These are phyloP conservation scores for Aspidapion aeneum DNA, from an alignment of 2,888 invertebrate species.

Conservation along the genomic window DNA sequence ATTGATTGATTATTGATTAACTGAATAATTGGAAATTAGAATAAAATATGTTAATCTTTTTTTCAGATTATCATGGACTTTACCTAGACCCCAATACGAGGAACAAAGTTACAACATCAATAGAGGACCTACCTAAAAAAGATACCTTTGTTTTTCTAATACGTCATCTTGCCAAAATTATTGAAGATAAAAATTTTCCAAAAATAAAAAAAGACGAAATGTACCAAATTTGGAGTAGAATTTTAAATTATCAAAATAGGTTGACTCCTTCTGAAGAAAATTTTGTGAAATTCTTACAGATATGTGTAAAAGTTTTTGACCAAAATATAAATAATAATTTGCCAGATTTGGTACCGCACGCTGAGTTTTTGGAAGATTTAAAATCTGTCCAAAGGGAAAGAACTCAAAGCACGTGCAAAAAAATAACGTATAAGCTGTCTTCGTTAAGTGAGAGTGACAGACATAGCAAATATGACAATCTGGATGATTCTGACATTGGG, in stretches of 20 bases:
- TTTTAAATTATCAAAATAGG: slow-evolving; percentile 26
- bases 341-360: slow-evolving; percentile 20
- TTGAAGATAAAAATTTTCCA: slow-evolving; percentile 31
- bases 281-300: slow-evolving; percentile 25
- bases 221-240: slow-evolving; percentile 35
- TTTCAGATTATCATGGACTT: slow-evolving; percentile 28
- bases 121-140: slow-evolving; percentile 35
- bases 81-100: slow-evolving; percentile 27
- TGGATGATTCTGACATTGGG: slow-evolving; percentile 23
- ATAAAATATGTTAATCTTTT: no score
- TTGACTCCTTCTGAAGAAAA: slow-evolving; percentile 21
- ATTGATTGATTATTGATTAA: no score
- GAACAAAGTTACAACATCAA: slow-evolving; percentile 29
- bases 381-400: slow-evolving; percentile 27
- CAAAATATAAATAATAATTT: slow-evolving; percentile 21
- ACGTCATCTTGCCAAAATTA: slow-evolving; percentile 36
- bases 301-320: slow-evolving; percentile 26
- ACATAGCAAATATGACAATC: slow-evolving; percentile 32
- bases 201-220: slow-evolving; percentile 34
- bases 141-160: slow-evolving; percentile 37
- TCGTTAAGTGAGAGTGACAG: slow-evolving; percentile 26
- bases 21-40: no score
- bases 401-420: neutral
- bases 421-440: neutral
- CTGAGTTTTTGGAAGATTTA: slow-evolving; percentile 27